Conservation (phyloP, 2,113 vertebrate genomes). For the Melanostigma gelatinosum region DNA sequence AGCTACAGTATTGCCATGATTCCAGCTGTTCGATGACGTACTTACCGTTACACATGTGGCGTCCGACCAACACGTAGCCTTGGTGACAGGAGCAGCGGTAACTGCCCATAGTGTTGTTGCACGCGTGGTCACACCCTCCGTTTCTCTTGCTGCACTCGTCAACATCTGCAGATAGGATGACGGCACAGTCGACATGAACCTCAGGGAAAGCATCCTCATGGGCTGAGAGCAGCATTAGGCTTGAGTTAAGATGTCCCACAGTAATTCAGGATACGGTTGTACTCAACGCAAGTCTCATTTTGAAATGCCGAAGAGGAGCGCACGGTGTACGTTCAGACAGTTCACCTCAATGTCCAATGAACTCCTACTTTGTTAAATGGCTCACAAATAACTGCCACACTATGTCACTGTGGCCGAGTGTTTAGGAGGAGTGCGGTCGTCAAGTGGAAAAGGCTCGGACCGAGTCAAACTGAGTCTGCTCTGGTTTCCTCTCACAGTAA, state of each 20-base stretch:
- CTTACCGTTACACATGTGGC: constrained; percentile 89
- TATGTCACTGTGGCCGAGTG: constrained; percentile 39
- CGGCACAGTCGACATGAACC: constrained; percentile 13
- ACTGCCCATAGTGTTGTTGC: constrained; percentile 91
- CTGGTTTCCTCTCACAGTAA: constrained; percentile 69
- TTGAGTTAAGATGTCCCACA: not conserved
- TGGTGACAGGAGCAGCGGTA: constrained; percentile 90
- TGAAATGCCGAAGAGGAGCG: not conserved
- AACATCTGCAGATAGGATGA: constrained; percentile 84
- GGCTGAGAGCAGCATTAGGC: not conserved
- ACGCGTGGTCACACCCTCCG: constrained; percentile 90
- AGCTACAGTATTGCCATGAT: constrained; percentile 2
- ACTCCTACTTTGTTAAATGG: constrained; percentile 28
- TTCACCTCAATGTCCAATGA: not conserved
- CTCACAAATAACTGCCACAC: constrained; percentile 32
- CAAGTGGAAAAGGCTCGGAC: constrained; percentile 71
- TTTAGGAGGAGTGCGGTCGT: constrained; percentile 57
- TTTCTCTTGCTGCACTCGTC: constrained; percentile 89
- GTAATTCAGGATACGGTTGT: not conserved
- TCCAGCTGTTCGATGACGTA: not conserved
- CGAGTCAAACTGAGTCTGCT: constrained; percentile 56
- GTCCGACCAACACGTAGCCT: constrained; percentile 85
- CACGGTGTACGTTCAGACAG: not conserved
- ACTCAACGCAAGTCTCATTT: not conserved
- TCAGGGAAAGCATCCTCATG: constrained; percentile 44